Conservation (phyloP, 2,113 vertebrate species). For the Psilopsiagon aymara region DNA sequence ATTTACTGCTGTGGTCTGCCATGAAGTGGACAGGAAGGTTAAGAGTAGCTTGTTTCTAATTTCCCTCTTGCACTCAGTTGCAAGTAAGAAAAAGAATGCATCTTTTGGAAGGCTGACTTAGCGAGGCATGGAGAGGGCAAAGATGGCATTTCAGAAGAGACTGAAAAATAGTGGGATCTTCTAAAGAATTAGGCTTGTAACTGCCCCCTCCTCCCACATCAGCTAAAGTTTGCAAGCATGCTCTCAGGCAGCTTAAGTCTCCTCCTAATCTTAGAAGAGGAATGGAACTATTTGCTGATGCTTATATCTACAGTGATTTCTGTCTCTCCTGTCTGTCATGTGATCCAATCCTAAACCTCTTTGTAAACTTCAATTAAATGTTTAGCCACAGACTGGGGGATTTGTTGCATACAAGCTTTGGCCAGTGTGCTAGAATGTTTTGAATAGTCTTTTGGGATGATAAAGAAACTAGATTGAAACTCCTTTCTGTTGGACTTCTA, state of each 20-base stretch:
- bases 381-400: not conserved
- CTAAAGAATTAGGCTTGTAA: not conserved
- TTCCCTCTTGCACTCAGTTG: not conserved
- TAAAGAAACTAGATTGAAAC: not conserved
- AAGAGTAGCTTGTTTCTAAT: not conserved
- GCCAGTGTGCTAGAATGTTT: not conserved
- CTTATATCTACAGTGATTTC: not conserved
- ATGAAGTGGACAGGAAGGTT: not conserved
- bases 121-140: accelerated
- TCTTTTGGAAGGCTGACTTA: not conserved
- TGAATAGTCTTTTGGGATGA: not conserved
- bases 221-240: not conserved
- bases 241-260: conserved; percentile 20
- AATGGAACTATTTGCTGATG: conserved; percentile 17
- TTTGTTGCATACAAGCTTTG: not conserved
- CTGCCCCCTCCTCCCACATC: not conserved
- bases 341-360: conserved; percentile 29
- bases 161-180: not conserved
- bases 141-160: not conserved
- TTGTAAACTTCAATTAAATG: conserved; percentile 11
- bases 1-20: not conserved
- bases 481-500: not conserved
- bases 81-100: not conserved
- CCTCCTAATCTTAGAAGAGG: conserved; percentile 16
- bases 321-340: not conserved